Evolutionary conservation across 2,797 vertebrate genomes (phyloP).

Genomic region (Euthynnus affinis): DNA sequence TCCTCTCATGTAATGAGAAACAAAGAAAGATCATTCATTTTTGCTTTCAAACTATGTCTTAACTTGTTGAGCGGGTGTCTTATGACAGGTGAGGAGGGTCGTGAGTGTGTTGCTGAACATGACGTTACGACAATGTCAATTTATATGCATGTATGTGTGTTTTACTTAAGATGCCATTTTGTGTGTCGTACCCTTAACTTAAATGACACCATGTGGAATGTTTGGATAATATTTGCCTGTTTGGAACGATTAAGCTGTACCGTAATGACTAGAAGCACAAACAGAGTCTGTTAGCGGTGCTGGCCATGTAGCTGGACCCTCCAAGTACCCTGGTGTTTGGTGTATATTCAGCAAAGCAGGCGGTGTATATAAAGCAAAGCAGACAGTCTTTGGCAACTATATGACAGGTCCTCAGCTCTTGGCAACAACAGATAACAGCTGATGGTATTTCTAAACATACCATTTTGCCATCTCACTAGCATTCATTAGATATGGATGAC

Average conservation of each 20-base stretch:
- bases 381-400: slow-evolving; percentile 5
- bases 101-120: background rate
- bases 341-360: slow-evolving; percentile 9
- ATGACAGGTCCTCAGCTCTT: slow-evolving; percentile 11
- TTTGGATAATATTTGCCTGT: background rate
- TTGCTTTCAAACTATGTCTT: background rate
- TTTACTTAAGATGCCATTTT: rapidly evolving
- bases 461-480: background rate
- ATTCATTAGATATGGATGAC: slow-evolving; percentile 1
- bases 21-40: background rate
- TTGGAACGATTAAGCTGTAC: background rate
- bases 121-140: background rate
- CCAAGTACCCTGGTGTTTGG: background rate
- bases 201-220: background rate
- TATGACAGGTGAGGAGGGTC: background rate
- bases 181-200: background rate
- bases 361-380: background rate
- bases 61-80: background rate
- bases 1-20: background rate
- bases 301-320: background rate
- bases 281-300: background rate
- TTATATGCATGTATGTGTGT: background rate
- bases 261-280: background rate
- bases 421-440: slow-evolving; percentile 8
- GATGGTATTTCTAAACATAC: background rate